phyloP scores from a whole-genome alignment of 2,113 vertebrate species.

The Pantherophis guttatus region DNA sequence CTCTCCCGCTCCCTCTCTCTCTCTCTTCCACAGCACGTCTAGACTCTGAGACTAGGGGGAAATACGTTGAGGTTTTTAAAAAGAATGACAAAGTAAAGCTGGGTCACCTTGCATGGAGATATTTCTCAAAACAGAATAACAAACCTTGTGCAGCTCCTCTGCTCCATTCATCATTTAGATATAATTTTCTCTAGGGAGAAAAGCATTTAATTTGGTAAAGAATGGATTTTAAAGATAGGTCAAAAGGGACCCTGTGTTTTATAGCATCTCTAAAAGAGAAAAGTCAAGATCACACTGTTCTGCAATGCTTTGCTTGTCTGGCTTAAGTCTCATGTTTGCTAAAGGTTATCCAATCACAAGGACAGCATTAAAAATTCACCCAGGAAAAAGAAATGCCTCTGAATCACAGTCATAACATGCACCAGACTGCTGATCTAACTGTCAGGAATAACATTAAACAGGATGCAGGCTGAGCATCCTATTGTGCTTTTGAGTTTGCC shows the following conservation, averaged over 20 bases:
- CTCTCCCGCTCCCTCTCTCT: not conserved
- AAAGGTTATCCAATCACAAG: constrained; percentile 42
- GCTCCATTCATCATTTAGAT: not conserved
- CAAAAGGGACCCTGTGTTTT: constrained; percentile 14
- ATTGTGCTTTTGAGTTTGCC: not conserved
- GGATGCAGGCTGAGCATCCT: not conserved
- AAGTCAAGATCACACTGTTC: constrained; percentile 22
- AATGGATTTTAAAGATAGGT: constrained; percentile 29
- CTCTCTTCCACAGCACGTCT: constrained; percentile 50
- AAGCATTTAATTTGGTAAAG: constrained; percentile 17
- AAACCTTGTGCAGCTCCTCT: not conserved
- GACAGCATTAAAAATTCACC: constrained; percentile 16
- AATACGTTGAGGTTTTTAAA: constrained; percentile 14
- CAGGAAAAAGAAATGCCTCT: constrained; percentile 13
- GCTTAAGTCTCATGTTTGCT: constrained; percentile 20
- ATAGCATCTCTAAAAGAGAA: constrained; percentile 30
- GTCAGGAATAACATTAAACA: not conserved
- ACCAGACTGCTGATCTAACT: not conserved
- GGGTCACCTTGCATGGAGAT: constrained; percentile 26
- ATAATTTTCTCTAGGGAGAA: constrained; percentile 32
- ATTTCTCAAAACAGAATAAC: constrained; percentile 33
- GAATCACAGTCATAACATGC: constrained; percentile 4
- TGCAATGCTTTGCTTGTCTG: constrained; percentile 24
- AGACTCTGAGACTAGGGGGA: constrained; percentile 11
- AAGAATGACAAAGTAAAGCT: constrained; percentile 15